Percentiles rank a stretch among this genome's conserved stretches.
These are phyloP conservation scores for Clarias gariepinus DNA, from an alignment of 2,113 vertebrate genomes.

Conservation along the genomic window DNA sequence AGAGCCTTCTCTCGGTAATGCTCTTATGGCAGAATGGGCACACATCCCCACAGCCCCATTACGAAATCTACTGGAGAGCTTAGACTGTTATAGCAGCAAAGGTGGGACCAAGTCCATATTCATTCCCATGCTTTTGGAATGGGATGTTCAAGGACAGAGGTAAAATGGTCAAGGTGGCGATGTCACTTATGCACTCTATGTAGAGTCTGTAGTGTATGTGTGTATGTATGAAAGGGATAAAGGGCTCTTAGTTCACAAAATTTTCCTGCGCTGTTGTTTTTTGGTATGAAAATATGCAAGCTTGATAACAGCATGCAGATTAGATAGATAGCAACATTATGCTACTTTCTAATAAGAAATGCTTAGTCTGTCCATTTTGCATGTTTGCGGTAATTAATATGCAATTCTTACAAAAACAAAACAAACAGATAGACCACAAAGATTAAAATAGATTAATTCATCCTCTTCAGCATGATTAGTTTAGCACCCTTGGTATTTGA, in stretches of 20 bases:
- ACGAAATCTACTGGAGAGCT: constrained; percentile 6
- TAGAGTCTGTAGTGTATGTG: not conserved
- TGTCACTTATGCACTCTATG: not conserved
- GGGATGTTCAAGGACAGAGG: constrained; percentile 1
- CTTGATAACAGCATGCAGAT: not conserved
- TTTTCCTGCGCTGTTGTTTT: constrained; percentile 22
- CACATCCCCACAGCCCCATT: not conserved
- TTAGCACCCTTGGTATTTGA: not conserved
- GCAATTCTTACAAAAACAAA: not conserved
- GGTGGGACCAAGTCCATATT: not conserved
- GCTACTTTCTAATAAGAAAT: not conserved
- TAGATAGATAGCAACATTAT: not conserved
- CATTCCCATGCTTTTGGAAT: not conserved
- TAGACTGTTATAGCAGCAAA: not conserved
- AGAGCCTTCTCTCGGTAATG: not conserved
- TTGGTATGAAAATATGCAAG: not conserved
- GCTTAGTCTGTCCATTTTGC: not conserved
- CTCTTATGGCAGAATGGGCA: constrained; percentile 21
- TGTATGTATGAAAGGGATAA: not conserved
- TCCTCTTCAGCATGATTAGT: not conserved
- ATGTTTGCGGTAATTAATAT: not conserved
- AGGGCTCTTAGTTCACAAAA: not conserved
- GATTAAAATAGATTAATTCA: not conserved
- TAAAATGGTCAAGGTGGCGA: not conserved
- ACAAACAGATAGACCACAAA: not conserved